These are phyloP conservation scores for Pterocles gutturalis DNA, from an alignment of 2,113 vertebrate species.

Conservation along the genomic window DNA sequence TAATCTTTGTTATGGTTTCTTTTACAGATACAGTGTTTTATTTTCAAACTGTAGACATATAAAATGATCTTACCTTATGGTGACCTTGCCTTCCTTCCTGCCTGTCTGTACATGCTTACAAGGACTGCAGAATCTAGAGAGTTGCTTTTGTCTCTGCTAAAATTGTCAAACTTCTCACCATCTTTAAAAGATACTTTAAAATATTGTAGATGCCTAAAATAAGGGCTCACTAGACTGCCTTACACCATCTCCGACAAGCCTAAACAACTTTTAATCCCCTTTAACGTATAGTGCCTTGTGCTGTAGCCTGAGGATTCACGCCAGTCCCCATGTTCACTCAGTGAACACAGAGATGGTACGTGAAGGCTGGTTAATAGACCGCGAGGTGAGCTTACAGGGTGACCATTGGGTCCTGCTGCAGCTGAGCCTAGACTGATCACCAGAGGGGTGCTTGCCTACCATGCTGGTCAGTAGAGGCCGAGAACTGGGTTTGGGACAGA, in stretches of 20 bases:
- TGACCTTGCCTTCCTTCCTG: not conserved
- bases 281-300: not conserved
- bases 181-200: not conserved
- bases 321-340: not conserved
- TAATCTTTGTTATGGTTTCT: not conserved
- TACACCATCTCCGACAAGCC: not conserved
- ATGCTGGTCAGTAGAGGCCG: fast-evolving
- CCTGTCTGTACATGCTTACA: not conserved
- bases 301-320: not conserved
- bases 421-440: not conserved
- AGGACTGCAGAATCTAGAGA: not conserved
- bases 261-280: not conserved
- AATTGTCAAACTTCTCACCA: not conserved
- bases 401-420: not conserved
- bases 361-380: not conserved
- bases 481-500: not conserved
- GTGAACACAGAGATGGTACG: not conserved
- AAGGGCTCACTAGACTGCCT: not conserved
- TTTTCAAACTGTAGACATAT: not conserved
- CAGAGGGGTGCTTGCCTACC: fast-evolving
- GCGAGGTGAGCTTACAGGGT: not conserved
- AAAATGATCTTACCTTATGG: not conserved
- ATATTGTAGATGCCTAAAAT: not conserved
- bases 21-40: not conserved
- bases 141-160: not conserved